These are phyloP conservation scores for Diploptera punctata DNA, from an alignment of 2,888 invertebrate species.

Conservation along the genomic window DNA sequence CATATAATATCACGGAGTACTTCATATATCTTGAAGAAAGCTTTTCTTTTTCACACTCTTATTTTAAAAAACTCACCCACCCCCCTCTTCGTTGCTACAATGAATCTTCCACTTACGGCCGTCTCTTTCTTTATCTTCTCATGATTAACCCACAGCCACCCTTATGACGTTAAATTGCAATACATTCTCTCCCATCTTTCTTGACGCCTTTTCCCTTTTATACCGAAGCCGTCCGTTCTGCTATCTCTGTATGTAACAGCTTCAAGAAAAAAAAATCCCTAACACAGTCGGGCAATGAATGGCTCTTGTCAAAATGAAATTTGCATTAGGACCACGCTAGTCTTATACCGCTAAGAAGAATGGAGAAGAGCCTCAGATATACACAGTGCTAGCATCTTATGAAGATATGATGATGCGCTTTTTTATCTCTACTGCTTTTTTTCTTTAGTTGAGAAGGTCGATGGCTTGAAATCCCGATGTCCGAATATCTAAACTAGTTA, in stretches of 20 bases:
- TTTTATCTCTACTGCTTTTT: background rate
- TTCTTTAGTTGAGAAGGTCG: background rate
- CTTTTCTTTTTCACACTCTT: slow-evolving; percentile 7
- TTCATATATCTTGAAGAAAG: slow-evolving; percentile 3
- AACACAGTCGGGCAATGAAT: slow-evolving; percentile 19
- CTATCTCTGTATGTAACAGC: slow-evolving; percentile 8
- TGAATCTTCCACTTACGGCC: slow-evolving; percentile 12
- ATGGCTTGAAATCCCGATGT: background rate
- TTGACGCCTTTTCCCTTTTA: background rate
- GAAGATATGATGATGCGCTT: background rate
- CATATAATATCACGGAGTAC: background rate
- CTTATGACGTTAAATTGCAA: slow-evolving; percentile 25
- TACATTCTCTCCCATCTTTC: slow-evolving; percentile 19
- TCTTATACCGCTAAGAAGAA: slow-evolving; percentile 1
- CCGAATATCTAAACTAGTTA: background rate
- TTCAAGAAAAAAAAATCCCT: background rate
- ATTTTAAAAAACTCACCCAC: too few relatives aligned
- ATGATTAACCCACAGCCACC: slow-evolving; percentile 15
- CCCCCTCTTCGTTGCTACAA: background rate
- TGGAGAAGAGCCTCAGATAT: background rate
- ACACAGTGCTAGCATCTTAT: background rate
- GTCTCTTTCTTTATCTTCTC: slow-evolving; percentile 8
- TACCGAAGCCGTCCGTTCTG: background rate
- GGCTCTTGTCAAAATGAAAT: slow-evolving; percentile 30
- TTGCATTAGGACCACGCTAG: slow-evolving; percentile 15